Base-by-base conservation (phyloP, 2,113 vertebrate genomes). In the Chlorodrepanis virens region DNA sequence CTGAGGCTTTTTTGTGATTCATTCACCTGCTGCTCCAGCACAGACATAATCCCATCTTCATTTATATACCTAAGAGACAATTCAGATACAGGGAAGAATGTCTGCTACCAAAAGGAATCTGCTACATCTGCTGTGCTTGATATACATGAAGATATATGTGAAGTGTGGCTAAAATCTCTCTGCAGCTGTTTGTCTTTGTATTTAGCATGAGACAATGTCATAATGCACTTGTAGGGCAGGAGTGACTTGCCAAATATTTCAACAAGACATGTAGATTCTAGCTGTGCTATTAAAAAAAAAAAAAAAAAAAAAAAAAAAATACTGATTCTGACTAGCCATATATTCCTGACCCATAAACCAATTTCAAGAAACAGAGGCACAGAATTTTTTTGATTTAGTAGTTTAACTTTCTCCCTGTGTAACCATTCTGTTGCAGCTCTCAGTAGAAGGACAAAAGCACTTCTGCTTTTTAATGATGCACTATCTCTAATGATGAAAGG, bases 1-100 rank as follows among this genome's bases (percentile, higher is more conserved):
- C 79, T 96, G 82, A 82, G 87, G 13, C 87, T 93, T 95, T 54
- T 94, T 87, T 94, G 91, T 93, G 90, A 97, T 97, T 90, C 85
- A 93, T 80, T 93, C 88, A 95, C 89, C 83, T 45, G 84, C 87
- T 95, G 96, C 83, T 97, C 69, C 74, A 93, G 89, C 79, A 96
- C 80, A 97, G 92, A 96, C n/a, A 63, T 85, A 91, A 96, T 91
- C 54, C 77, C 60, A 80, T 76, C 57, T 82, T 90, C 89, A 87
- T 91, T 97, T 97, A 90, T 97, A 81, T 61, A 97, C 92, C 86
- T 80, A 47, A 68, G 92, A 87, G 74, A 54, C 82, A 76, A 81
- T 96, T 94, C 74, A 82, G 60, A 56, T 37, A 68, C 56, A 78
- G 56, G 74, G 89, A 86, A 89, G 42, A 53, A 87, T 31, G 39